Evolutionary conservation across 2,888 invertebrate species (phyloP), one percentile per base, ranked within the genome.

Genomic region (Andrena haemorrhoa): DNA sequence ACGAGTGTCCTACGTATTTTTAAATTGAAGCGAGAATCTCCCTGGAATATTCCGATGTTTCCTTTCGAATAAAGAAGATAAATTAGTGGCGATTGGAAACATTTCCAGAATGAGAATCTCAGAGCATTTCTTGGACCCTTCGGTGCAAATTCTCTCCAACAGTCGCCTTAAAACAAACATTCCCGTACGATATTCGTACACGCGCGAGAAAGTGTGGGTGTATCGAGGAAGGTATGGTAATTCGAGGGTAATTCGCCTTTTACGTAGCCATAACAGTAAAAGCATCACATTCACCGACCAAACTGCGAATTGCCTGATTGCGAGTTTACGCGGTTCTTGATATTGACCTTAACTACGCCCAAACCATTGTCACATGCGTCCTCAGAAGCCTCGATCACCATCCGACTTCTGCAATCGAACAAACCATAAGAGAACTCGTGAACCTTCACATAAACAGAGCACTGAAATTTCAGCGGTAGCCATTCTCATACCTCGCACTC

Each of bases 211-310:
- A 60, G 65, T 74, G 75, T 61, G 33, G 29, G 31, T 23, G 64
- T n/a, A 68, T 66, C 70, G 61, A 53, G 73, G 23, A 56, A 65
- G 33, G 47, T 72, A 61, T 60, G 80, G 83, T 86, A 89, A 87
- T 83, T 85, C 83, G 84, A 83, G 83, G 83, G 86, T 85, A 84
- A 88, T 90, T 89, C 78, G 75, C 84, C 86, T 90, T 90, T 90
- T 89, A 91, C 87, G 86, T 65, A 77, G 86, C 85, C 82, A 83
- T 90, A 91, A 91, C 88, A 86, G 75, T 88, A 84, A 88, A 88
- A 85, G 86, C 78, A 73, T 84, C 83, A 82, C 84, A 80, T 84
- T 89, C 81, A 63, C 75, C 41, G 82, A 72, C 75, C 82, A 82
- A 87, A 87, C 79, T 82, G 88, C 85, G 83, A 89, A 90, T 89